A percentile compares a stretch with the other conserved stretches of the same genome.
Evolutionary conservation across 2,113 vertebrate species (phyloP).

Genomic region (Rallus limicola): DNA sequence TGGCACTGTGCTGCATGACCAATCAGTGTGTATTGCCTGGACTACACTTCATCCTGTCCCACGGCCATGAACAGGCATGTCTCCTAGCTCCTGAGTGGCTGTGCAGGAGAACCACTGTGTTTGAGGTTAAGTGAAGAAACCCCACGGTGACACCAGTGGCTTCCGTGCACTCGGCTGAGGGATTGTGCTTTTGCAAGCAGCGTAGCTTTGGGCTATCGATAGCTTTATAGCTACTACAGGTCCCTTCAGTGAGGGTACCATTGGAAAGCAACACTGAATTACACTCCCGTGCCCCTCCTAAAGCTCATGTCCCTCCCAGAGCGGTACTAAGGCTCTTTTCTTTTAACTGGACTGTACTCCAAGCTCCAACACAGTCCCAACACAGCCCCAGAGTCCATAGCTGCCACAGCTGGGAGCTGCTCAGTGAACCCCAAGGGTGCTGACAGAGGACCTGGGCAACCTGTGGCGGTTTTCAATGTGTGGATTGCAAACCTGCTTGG

Average conservation of each 20-base stretch:
- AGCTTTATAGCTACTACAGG: not conserved
- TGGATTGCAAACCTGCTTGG: not conserved
- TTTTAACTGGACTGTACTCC: not conserved
- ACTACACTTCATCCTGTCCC: not conserved
- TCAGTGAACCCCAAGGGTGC: not conserved
- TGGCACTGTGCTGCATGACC: not conserved
- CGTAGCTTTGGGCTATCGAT: not conserved
- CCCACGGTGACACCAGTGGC: not conserved
- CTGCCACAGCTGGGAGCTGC: not conserved
- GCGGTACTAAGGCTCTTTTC: not conserved
- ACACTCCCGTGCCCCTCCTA: not conserved
- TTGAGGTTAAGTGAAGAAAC: not conserved
- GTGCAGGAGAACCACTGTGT: not conserved
- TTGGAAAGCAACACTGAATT: not conserved
- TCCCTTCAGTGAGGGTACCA: accelerated
- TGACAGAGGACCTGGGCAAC: not conserved
- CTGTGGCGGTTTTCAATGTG: not conserved
- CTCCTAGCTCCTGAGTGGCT: not conserved
- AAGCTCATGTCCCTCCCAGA: not conserved
- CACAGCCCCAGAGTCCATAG: not conserved
- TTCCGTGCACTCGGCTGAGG: not conserved
- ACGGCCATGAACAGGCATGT: not conserved
- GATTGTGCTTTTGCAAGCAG: not conserved
- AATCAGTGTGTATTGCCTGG: not conserved
- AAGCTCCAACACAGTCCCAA: not conserved